These are phyloP conservation scores for Tetranychus urticae DNA, from an alignment of 1,140 invertebrate species.

Conservation along the genomic window DNA sequence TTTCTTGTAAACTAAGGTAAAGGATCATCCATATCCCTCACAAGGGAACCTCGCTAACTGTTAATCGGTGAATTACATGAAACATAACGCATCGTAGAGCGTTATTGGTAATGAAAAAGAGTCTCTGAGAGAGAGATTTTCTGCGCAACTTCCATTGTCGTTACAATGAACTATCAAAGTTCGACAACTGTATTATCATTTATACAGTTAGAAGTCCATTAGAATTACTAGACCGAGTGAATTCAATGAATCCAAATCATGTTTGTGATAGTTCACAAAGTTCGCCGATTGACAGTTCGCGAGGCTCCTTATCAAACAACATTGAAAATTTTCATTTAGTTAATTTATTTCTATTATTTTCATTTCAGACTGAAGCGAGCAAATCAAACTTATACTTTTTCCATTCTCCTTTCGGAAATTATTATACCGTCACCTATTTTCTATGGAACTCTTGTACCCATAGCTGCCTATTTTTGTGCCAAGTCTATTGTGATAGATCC, in stretches of 20 bases:
- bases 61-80: too few relatives aligned
- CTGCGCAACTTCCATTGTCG: too few relatives aligned
- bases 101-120: too few relatives aligned
- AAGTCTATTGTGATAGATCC: constrained; percentile 72
- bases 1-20: constrained; percentile 66
- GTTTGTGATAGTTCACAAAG: background rate
- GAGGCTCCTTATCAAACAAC: background rate
- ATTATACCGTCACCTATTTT: constrained; percentile 65
- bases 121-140: too few relatives aligned
- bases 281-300: background rate
- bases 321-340: background rate
- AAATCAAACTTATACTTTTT: constrained; percentile 64
- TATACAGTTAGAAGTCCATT: too few relatives aligned
- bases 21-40: constrained; percentile 8
- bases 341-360: background rate
- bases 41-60: too few relatives aligned
- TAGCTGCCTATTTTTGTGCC: constrained; percentile 48
- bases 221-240: too few relatives aligned
- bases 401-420: constrained; percentile 71
- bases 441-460: constrained; percentile 67
- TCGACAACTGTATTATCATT: too few relatives aligned
- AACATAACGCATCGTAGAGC: too few relatives aligned
- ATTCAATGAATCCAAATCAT: background rate
- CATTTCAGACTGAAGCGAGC: constrained; percentile 45
- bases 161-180: too few relatives aligned